These are phyloP conservation scores for Protobothrops flavoviridis DNA, from an alignment of 2,113 vertebrate species.

Conservation along the genomic window DNA sequence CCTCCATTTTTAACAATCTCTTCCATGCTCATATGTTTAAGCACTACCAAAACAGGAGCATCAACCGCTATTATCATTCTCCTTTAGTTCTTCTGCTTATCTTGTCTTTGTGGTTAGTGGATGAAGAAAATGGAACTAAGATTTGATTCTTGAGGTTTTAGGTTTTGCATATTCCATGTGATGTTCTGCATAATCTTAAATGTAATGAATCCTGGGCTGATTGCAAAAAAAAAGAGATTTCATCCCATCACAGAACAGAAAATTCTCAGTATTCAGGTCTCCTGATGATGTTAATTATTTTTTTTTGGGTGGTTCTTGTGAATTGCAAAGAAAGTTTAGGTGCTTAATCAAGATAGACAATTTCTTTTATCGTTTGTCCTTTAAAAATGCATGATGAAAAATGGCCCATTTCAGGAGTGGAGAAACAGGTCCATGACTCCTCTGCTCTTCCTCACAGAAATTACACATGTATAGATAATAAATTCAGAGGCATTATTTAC, in stretches of 20 bases:
- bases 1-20: conserved; percentile 65
- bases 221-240: conserved; percentile 27
- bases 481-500: background rate
- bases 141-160: conserved; percentile 41
- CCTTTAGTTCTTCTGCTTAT: conserved; percentile 36
- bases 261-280: conserved; percentile 25
- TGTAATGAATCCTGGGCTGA: conserved; percentile 6
- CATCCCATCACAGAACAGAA: conserved; percentile 28
- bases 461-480: background rate
- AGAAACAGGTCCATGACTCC: background rate
- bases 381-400: background rate
- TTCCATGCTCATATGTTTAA: conserved; percentile 56
- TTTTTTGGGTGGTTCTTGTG: background rate
- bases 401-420: background rate
- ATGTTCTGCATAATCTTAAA: background rate
- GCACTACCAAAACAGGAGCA: conserved; percentile 61
- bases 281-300: background rate
- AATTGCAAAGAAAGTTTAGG: background rate
- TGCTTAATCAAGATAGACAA: background rate
- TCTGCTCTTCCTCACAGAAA: background rate
- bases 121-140: conserved; percentile 51
- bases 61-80: conserved; percentile 60
- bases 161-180: background rate
- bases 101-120: conserved; percentile 39
- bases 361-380: background rate